A percentile compares a stretch with the other conserved stretches of the same genome.
Evolutionary conservation across 2,113 vertebrate genomes (phyloP).

Genomic region (Scolopax mira): DNA sequence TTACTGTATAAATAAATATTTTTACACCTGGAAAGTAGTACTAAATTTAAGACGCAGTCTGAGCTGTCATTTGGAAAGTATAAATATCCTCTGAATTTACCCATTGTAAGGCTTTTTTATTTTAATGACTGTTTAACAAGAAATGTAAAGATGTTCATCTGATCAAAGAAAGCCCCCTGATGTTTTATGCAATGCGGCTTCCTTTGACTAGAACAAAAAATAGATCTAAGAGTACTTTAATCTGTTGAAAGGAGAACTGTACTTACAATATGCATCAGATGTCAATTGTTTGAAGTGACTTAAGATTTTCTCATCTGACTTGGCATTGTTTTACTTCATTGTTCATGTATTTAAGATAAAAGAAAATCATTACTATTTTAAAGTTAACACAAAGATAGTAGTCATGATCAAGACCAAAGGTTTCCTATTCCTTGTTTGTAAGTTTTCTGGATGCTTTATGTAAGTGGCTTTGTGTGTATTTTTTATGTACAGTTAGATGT

Average conservation of each 20-base stretch:
- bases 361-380: constrained; percentile 32
- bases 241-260: constrained; percentile 46
- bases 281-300: constrained; percentile 33
- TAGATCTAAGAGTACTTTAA: constrained; percentile 59
- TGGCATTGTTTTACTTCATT: constrained; percentile 55
- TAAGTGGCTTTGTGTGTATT: not conserved
- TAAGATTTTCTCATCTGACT: not conserved
- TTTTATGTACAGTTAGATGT: not conserved
- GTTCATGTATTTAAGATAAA: constrained; percentile 25
- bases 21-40: not conserved
- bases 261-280: constrained; percentile 25
- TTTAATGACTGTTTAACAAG: constrained; percentile 46
- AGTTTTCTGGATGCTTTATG: not conserved
- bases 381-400: constrained; percentile 31
- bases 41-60: not conserved
- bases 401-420: not conserved
- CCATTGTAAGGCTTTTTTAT: constrained; percentile 10
- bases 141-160: constrained; percentile 11
- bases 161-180: constrained; percentile 60
- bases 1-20: constrained; percentile 17
- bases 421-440: not conserved
- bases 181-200: constrained; percentile 32
- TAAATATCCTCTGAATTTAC: constrained; percentile 15
- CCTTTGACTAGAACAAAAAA: constrained; percentile 62
- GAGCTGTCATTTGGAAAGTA: not conserved